Conservation (phyloP, 2,797 vertebrate genomes). For the Leptatherina wallacei region DNA sequence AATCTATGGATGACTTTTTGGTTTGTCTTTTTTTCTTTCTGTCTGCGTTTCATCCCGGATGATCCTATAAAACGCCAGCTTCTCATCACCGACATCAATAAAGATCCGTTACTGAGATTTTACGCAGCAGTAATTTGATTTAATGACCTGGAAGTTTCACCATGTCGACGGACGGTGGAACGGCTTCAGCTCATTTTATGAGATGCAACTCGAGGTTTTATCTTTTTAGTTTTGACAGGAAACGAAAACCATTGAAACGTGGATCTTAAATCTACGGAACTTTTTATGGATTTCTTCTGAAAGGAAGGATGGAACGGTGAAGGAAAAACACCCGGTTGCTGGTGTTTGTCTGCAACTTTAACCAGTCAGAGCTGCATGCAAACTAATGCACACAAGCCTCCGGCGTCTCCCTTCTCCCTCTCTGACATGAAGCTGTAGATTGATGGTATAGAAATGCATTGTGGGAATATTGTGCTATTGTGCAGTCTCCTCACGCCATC, state of each 20-base stretch:
- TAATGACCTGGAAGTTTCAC: not conserved
- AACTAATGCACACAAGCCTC: slow-evolving; percentile 9
- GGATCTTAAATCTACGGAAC: not conserved
- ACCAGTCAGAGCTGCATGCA: not conserved
- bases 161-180: not conserved
- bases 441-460: slow-evolving; percentile 69
- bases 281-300: not conserved
- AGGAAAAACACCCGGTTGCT: not conserved
- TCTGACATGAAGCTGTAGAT: slow-evolving; percentile 27
- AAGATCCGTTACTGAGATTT: slow-evolving; percentile 25
- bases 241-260: not conserved
- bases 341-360: not conserved
- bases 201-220: not conserved
- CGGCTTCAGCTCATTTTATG: slow-evolving; percentile 2
- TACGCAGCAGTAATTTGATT: slow-evolving; percentile 21
- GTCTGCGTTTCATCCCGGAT: slow-evolving; percentile 27
- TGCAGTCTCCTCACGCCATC: slow-evolving; percentile 55
- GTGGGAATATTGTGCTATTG: slow-evolving; percentile 56
- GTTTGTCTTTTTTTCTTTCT: slow-evolving; percentile 21
- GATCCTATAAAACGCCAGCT: slow-evolving; percentile 31
- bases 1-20: slow-evolving; percentile 29
- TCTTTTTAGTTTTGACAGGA: not conserved
- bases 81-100: slow-evolving; percentile 19
- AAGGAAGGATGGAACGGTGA: not conserved
- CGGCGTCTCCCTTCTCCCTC: not conserved